These are phyloP conservation scores for Apogon talboti DNA, from an alignment of 2,797 vertebrate species.

Conservation along the genomic window DNA sequence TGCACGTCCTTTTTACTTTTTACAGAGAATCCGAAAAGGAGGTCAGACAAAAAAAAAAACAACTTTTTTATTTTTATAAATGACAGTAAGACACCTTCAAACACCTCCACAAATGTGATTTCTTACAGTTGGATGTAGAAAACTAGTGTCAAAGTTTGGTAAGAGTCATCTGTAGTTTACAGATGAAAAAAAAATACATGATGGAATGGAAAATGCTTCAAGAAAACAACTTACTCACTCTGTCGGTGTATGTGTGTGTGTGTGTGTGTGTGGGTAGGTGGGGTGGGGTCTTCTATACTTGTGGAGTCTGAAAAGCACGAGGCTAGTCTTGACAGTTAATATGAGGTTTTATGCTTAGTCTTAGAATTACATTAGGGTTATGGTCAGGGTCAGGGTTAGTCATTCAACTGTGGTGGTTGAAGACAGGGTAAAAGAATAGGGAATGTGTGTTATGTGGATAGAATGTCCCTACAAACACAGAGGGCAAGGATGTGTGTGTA, in stretches of 20 bases:
- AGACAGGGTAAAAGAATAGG: not conserved
- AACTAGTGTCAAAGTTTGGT: slow-evolving; percentile 22
- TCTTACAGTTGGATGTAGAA: slow-evolving; percentile 22
- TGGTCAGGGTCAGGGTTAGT: no score
- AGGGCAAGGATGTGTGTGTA: not conserved
- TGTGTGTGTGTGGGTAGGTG: no score
- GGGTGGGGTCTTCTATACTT: no score
- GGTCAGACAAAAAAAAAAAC: slow-evolving; percentile 1
- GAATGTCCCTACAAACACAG: no score
- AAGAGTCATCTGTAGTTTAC: slow-evolving; percentile 1
- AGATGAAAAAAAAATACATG: slow-evolving; percentile 18
- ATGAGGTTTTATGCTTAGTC: no score
- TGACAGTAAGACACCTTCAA: slow-evolving; percentile 12
- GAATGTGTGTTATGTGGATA: not conserved
- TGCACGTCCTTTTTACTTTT: slow-evolving; percentile 9
- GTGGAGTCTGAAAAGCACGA: no score
- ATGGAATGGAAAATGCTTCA: slow-evolving; percentile 25
- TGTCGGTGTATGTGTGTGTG: not conserved
- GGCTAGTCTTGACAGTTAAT: no score
- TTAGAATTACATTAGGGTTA: no score
- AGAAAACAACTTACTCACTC: slow-evolving; percentile 26
- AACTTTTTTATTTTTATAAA: slow-evolving; percentile 1
- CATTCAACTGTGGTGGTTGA: no score
- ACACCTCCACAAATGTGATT: slow-evolving; percentile 5
- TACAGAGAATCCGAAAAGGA: slow-evolving; percentile 25